Evolutionary conservation across 2,797 vertebrate genomes (phyloP).

Genomic region (Erithacus rubecula): DNA sequence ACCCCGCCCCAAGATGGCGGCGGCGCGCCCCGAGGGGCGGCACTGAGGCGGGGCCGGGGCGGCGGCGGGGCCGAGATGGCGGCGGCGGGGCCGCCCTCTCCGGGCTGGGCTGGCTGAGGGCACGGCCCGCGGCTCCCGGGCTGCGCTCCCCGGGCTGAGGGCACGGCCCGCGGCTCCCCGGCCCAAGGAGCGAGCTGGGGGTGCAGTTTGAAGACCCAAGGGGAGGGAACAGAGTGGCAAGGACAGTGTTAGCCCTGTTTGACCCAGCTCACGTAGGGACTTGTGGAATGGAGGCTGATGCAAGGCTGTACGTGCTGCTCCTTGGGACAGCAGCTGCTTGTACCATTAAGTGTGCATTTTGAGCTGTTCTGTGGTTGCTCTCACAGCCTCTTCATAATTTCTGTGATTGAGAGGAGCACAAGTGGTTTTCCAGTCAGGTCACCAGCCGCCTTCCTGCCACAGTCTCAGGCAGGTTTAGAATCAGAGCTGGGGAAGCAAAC

Average conservation of each 20-base stretch:
- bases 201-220: neutral
- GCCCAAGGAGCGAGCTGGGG: neutral
- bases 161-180: no score
- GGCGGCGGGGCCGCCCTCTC: neutral
- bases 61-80: conserved; percentile 46
- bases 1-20: neutral
- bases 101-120: no score
- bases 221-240: accelerated
- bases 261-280: neutral
- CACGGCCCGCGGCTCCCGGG: no score
- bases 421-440: neutral
- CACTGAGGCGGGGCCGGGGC: neutral
- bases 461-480: neutral
- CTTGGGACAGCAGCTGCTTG: neutral
- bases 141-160: no score
- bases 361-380: neutral
- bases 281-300: neutral
- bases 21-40: neutral
- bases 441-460: neutral
- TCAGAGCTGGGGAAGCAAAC: neutral
- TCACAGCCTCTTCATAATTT: neutral
- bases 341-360: neutral
- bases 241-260: accelerated
- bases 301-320: neutral
- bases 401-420: neutral